These are phyloP conservation scores for Gerosis bhagava DNA, from an alignment of 2,888 invertebrate species.

Conservation along the genomic window DNA sequence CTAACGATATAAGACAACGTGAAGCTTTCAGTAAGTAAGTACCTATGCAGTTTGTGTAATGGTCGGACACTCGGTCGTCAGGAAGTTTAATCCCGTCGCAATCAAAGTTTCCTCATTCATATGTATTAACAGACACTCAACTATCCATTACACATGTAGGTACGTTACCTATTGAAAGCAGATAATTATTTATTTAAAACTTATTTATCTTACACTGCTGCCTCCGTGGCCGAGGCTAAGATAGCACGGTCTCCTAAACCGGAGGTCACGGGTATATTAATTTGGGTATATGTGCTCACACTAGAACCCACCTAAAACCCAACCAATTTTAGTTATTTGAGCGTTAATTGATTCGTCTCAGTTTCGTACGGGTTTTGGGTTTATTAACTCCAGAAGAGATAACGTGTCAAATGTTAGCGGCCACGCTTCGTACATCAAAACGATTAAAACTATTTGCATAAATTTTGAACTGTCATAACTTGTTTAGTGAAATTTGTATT, in stretches of 20 bases:
- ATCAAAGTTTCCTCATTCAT: constrained; percentile 56
- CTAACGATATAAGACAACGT: background rate
- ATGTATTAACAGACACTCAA: constrained; percentile 43
- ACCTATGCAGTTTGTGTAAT: constrained; percentile 7
- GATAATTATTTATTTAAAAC: too few species aligned
- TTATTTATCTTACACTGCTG: too few species aligned
- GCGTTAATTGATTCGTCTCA: constrained; percentile 25
- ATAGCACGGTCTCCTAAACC: too few species aligned
- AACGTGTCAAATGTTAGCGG: constrained; percentile 23
- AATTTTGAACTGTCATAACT: constrained; percentile 18
- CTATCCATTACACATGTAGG: constrained; percentile 21
- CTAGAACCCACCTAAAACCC: constrained; percentile 8
- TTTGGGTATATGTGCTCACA: constrained; percentile 16
- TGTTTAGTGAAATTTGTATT: constrained; percentile 19
- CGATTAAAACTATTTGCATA: constrained; percentile 21
- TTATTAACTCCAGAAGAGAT: constrained; percentile 19
- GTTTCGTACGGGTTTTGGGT: constrained; percentile 15
- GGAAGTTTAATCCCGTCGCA: constrained; percentile 30
- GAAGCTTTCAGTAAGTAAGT: too few species aligned
- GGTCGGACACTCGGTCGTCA: background rate
- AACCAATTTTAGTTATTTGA: constrained; percentile 17
- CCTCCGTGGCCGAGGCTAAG: too few species aligned
- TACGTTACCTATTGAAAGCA: too few species aligned
- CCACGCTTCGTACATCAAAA: constrained; percentile 10
- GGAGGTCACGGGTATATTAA: constrained; percentile 18